phyloP scores from a whole-genome alignment of 2,888 invertebrate genomes.

The Torymus tubicola region DNA sequence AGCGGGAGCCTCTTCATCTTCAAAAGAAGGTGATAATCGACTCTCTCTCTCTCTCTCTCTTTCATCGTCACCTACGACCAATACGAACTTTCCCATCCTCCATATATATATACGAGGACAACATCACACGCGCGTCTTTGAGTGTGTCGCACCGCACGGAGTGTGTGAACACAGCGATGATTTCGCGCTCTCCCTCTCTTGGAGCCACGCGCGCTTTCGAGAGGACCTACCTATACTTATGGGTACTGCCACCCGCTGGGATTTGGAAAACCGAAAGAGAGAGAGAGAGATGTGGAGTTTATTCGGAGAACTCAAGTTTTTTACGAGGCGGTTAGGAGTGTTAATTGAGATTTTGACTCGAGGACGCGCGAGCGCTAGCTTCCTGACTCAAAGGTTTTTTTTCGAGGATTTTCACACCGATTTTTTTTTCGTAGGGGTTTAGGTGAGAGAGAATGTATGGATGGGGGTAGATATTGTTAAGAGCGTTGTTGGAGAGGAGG shows the following conservation, averaged over 20 bases:
- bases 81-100: too few species aligned
- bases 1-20: constrained; percentile 63
- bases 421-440: background rate
- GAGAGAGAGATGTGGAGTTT: background rate
- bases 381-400: constrained; percentile 23
- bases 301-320: constrained; percentile 1
- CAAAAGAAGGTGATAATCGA: constrained; percentile 31
- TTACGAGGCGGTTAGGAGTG: constrained; percentile 25
- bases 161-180: constrained; percentile 66
- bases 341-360: constrained; percentile 45
- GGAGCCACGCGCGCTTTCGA: too few species aligned
- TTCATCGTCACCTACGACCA: too few species aligned
- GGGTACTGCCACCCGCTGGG: constrained; percentile 39
- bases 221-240: too few species aligned
- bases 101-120: constrained; percentile 59
- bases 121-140: constrained; percentile 9
- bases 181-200: constrained; percentile 56
- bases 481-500: too few species aligned
- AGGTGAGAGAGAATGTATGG: too few species aligned
- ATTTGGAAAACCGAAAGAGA: constrained; percentile 20
- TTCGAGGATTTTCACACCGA: constrained; percentile 20
- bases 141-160: constrained; percentile 23
- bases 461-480: too few species aligned
- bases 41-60: too few species aligned
- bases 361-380: background rate